Evolutionary conservation across 2,888 invertebrate genomes (phyloP).

Genomic region (Cryptus viduatorius): DNA sequence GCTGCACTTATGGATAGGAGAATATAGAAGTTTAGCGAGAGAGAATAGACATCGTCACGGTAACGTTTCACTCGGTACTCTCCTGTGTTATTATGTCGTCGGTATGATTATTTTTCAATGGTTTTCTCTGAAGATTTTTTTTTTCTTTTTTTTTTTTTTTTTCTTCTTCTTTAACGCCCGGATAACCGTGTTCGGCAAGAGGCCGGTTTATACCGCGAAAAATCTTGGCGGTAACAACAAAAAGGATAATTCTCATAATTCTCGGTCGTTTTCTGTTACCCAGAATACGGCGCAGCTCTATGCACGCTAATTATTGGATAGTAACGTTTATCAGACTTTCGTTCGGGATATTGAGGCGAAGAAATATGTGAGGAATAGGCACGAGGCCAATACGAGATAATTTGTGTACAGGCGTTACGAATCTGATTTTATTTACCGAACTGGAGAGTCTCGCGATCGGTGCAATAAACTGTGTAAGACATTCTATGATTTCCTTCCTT

Average conservation of each 20-base stretch:
- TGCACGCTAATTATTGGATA: constrained; percentile 46
- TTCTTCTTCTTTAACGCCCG: no score
- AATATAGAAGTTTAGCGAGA: constrained; percentile 26
- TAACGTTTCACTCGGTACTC: not conserved
- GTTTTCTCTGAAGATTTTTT: constrained; percentile 23
- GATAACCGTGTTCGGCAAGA: no score
- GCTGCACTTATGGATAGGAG: constrained; percentile 11
- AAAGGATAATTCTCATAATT: constrained; percentile 10
- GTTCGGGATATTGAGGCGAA: constrained; percentile 17
- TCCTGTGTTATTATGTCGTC: constrained; percentile 41
- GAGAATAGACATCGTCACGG: constrained; percentile 21
- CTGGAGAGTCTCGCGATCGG: not conserved
- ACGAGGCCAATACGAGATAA: not conserved
- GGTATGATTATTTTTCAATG: constrained; percentile 33
- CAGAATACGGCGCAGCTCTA: not conserved
- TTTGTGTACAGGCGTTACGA: not conserved
- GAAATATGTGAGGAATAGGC: not conserved
- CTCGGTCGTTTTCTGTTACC: not conserved
- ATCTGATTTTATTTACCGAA: not conserved
- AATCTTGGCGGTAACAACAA: not conserved
- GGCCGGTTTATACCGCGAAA: constrained; percentile 17
- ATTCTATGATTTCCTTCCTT: not conserved
- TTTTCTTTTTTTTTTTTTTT: not conserved
- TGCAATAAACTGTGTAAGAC: not conserved
- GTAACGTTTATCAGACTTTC: not conserved